Percentiles rank a stretch among this genome's conserved stretches.
Conservation (phyloP, 2,888 invertebrate genomes). For the Hipparchia semele region DNA sequence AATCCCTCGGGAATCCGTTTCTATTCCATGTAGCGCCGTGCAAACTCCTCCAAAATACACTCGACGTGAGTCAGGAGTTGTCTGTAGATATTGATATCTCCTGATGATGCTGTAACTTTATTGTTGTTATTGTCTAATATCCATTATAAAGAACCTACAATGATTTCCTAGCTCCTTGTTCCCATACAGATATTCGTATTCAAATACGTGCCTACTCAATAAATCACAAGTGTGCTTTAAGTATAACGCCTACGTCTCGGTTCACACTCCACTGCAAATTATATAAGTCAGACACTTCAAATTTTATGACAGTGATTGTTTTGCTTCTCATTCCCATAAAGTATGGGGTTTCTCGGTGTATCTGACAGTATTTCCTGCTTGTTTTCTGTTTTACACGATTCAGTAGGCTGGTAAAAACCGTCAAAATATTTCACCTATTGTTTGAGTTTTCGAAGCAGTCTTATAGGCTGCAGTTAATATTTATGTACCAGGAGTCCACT, state of each 20-base stretch:
- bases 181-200: constrained; percentile 35
- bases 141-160: constrained; percentile 1
- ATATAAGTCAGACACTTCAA: constrained; percentile 33
- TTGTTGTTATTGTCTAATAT: neutral
- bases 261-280: constrained; percentile 40
- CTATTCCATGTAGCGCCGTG: too few species aligned
- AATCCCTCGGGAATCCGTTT: too few species aligned
- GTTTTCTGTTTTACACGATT: constrained; percentile 16
- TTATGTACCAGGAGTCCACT: too few species aligned
- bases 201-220: constrained; percentile 45
- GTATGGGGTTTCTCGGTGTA: neutral
- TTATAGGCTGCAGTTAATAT: neutral
- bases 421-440: neutral
- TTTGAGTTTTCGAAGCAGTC: neutral
- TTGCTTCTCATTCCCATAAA: constrained; percentile 19
- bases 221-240: constrained; percentile 44
- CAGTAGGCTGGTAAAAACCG: neutral
- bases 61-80: too few species aligned
- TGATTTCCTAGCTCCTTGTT: constrained; percentile 32
- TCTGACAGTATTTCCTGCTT: constrained; percentile 20
- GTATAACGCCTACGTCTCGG: constrained; percentile 51
- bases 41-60: too few species aligned
- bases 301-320: constrained; percentile 32
- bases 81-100: too few species aligned
- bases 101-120: neutral